A percentile compares a stretch with the other conserved stretches of the same genome.
Evolutionary conservation across 2,113 vertebrate genomes (phyloP).

Genomic region (Lates calcarifer): DNA sequence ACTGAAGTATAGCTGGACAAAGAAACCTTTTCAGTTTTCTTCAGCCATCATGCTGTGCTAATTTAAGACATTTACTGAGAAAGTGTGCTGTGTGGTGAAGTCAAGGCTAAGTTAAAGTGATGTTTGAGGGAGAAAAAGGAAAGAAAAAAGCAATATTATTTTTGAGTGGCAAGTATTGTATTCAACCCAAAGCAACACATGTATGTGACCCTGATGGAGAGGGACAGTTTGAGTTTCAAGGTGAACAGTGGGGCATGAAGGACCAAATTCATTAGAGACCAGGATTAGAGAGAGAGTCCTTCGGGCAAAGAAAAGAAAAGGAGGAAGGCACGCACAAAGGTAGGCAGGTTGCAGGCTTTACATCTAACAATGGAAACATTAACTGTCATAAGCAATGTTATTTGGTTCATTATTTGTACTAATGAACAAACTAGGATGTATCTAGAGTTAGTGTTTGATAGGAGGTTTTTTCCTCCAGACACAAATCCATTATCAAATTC

Average conservation of each 20-base stretch:
- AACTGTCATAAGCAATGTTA: background rate
- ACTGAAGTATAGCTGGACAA: background rate
- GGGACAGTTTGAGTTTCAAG: conserved; percentile 7
- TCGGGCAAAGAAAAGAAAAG: background rate
- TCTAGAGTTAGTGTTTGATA: no score
- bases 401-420: background rate
- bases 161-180: background rate
- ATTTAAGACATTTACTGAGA: conserved; percentile 5
- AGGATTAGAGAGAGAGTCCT: background rate
- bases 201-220: background rate
- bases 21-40: no score
- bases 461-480: background rate
- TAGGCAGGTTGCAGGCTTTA: background rate
- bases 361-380: background rate
- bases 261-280: background rate
- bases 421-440: no score
- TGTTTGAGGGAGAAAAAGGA: background rate
- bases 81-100: background rate
- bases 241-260: background rate
- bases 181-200: background rate
- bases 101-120: conserved; percentile 33
- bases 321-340: background rate
- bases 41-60: no score
- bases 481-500: background rate
- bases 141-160: background rate